Percentiles rank a stretch among this genome's conserved stretches.
These are phyloP conservation scores for Coracopsis vasa DNA, from an alignment of 2,113 vertebrate genomes.

Conservation along the genomic window DNA sequence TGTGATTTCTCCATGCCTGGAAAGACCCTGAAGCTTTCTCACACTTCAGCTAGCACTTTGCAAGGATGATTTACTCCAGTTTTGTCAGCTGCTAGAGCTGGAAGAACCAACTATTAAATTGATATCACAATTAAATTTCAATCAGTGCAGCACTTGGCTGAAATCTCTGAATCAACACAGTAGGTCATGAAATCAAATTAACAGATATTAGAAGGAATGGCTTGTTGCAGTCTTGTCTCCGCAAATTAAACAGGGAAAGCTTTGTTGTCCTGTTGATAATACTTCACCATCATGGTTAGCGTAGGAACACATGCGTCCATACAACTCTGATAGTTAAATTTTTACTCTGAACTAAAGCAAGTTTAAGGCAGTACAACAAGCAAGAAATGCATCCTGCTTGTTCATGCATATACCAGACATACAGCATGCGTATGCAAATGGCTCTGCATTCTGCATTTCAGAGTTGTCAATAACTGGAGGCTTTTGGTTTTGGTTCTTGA, in stretches of 20 bases:
- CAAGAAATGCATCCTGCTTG: neutral
- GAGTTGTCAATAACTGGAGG: fast-evolving
- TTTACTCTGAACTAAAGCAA: neutral
- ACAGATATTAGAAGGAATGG: neutral
- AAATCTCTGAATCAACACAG: neutral
- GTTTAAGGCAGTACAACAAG: neutral
- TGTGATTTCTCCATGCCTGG: neutral
- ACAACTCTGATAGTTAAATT: neutral
- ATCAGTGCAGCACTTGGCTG: neutral
- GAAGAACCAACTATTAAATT: neutral
- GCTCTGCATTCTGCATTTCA: neutral
- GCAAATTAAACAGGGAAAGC: neutral
- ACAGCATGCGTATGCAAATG: fast-evolving
- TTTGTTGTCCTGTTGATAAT: neutral
- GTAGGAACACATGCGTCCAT: fast-evolving
- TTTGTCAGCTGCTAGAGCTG: neutral
- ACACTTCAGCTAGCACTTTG: neutral
- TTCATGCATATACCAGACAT: fast-evolving
- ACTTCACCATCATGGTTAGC: neutral
- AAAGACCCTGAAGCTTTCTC: neutral
- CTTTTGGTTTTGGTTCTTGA: neutral
- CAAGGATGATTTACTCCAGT: neutral
- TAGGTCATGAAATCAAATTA: neutral
- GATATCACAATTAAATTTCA: neutral
- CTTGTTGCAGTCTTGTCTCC: neutral